A percentile compares a stretch with the other conserved stretches of the same genome.
Conservation (phyloP, 2,113 vertebrate genomes). For the Burhinus bistriatus region DNA sequence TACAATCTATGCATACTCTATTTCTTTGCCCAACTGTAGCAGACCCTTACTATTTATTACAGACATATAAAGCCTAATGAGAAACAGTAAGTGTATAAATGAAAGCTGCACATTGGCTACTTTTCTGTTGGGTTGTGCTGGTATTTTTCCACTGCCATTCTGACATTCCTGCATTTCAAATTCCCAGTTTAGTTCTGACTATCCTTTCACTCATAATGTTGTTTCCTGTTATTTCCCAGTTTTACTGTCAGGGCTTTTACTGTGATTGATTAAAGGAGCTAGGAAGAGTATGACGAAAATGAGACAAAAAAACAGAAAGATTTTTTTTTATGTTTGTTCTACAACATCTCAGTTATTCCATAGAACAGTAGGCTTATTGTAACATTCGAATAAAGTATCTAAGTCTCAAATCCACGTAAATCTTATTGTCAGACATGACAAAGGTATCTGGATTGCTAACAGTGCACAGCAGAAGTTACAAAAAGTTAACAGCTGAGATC, state of each 20-base stretch:
- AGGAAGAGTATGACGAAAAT: neutral
- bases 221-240: neutral
- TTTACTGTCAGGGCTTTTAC: neutral
- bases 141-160: neutral
- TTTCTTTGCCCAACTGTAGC: neutral
- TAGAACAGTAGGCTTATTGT: neutral
- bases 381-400: neutral
- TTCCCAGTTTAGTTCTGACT: neutral
- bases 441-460: neutral
- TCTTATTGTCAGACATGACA: neutral
- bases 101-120: neutral
- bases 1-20: neutral
- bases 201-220: neutral
- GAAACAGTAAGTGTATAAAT: neutral
- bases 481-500: neutral
- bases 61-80: neutral
- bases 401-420: neutral
- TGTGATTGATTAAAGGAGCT: neutral
- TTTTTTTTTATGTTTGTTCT: neutral
- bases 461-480: neutral
- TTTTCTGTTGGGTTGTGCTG: neutral
- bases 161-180: neutral
- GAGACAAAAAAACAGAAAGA: neutral
- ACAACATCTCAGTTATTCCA: neutral
- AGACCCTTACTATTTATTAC: neutral